phyloP scores from a whole-genome alignment of 2,797 vertebrate genomes.

The Calcarius lapponicus region DNA sequence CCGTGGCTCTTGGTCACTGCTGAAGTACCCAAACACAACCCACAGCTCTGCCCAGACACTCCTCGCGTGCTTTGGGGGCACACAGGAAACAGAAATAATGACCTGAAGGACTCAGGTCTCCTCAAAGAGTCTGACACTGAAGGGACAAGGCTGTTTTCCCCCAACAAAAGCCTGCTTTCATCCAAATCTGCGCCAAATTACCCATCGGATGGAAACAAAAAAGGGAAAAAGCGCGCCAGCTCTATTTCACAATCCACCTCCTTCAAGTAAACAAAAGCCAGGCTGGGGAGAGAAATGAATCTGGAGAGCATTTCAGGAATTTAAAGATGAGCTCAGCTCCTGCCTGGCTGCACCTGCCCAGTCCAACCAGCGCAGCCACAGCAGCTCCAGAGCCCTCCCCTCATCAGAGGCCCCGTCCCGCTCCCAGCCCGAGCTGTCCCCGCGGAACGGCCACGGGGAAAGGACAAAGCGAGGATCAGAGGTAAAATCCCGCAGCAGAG shows the following conservation, averaged over 20 bases:
- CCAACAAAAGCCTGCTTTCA: not conserved
- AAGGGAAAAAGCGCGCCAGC: not conserved
- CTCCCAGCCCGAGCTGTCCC: not conserved
- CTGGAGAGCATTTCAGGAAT: not conserved
- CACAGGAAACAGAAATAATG: not conserved
- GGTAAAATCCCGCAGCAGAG: not conserved
- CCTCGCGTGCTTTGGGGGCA: fast-evolving
- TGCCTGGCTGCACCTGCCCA: not conserved
- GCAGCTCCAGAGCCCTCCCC: not conserved
- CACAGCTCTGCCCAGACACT: fast-evolving
- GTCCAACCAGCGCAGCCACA: not conserved
- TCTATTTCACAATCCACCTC: not conserved
- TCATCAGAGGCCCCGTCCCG: not conserved
- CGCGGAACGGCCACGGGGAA: not conserved
- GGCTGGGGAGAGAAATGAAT: not conserved
- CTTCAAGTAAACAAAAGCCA: not conserved
- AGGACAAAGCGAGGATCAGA: not conserved
- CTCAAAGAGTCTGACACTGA: not conserved
- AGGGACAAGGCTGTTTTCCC: not conserved
- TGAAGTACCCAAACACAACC: not conserved
- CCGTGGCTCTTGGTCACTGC: not conserved
- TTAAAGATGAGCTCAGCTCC: not conserved
- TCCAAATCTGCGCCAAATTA: not conserved
- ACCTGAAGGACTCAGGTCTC: not conserved
- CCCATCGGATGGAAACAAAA: not conserved